phyloP scores from a whole-genome alignment of 2,113 vertebrate species.

The Corythornis vintsioides region DNA sequence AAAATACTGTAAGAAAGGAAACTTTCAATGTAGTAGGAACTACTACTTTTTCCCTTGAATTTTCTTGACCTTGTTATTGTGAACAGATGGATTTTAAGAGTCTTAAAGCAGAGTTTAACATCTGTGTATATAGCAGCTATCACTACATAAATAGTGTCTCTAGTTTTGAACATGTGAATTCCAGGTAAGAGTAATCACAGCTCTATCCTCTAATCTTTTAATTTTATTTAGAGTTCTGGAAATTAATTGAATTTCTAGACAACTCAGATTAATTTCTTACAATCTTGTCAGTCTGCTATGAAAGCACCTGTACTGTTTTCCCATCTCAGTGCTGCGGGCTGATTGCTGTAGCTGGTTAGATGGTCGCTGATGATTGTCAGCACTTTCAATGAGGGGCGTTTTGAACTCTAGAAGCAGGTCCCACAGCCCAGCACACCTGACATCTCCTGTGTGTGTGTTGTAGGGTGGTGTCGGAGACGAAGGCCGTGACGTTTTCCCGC shows the following conservation, averaged over 20 bases:
- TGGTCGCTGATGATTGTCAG: neutral
- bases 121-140: neutral
- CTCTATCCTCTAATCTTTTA: neutral
- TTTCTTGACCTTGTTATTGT: neutral
- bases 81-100: neutral
- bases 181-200: neutral
- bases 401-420: neutral
- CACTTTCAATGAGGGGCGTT: neutral
- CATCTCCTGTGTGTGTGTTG: neutral
- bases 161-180: neutral
- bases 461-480: slow-evolving; percentile 84
- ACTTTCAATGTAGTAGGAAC: neutral
- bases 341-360: neutral
- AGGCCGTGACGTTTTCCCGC: slow-evolving; percentile 82
- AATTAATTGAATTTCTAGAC: neutral
- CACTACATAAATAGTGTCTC: neutral
- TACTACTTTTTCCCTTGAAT: neutral
- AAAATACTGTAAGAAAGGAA: neutral
- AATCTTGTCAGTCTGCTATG: fast-evolving
- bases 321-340: neutral
- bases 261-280: neutral
- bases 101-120: neutral
- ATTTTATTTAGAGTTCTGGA: neutral
- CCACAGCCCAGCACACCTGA: neutral
- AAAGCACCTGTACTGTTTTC: neutral